A percentile compares a stretch with the other conserved stretches of the same genome.
Evolutionary conservation across 2,797 vertebrate species (phyloP).

Genomic region (Myiotriccus ornatus): DNA sequence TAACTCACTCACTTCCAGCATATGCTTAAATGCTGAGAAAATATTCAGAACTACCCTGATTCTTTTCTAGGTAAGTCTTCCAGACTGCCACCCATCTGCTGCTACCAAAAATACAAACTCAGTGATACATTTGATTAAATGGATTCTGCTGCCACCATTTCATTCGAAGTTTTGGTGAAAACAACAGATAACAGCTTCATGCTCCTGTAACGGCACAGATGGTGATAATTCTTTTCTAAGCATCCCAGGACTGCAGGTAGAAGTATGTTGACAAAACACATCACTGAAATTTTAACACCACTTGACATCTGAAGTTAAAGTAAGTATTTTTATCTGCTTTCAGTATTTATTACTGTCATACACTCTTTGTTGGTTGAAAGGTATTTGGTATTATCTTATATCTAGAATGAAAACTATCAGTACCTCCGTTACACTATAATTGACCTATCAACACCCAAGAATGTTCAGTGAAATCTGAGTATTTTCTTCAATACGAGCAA

Average conservation of each 20-base stretch:
- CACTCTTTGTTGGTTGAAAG: background rate
- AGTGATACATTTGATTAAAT: slow-evolving; percentile 31
- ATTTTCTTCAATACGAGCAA: background rate
- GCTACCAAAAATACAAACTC: slow-evolving; percentile 39
- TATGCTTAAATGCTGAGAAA: slow-evolving; percentile 18
- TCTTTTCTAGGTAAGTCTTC: slow-evolving; percentile 41
- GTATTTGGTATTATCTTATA: background rate
- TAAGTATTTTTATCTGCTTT: background rate
- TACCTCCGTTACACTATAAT: background rate
- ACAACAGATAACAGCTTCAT: slow-evolving; percentile 30
- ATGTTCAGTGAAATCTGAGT: background rate
- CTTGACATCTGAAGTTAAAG: background rate
- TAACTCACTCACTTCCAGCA: slow-evolving; percentile 4
- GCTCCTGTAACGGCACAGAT: slow-evolving; percentile 23
- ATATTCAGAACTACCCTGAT: background rate
- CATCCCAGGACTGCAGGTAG: slow-evolving; percentile 10
- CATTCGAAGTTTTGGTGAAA: slow-evolving; percentile 29
- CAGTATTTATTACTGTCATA: background rate
- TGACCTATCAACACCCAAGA: background rate
- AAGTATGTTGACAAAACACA: slow-evolving; percentile 42
- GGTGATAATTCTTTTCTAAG: slow-evolving; percentile 16
- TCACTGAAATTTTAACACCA: slow-evolving; percentile 4
- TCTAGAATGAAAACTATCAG: background rate
- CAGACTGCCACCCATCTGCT: slow-evolving; percentile 51
- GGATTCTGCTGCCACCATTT: slow-evolving; percentile 17